These are phyloP conservation scores for Drosophila tristis DNA, from an alignment of 1,140 invertebrate genomes.

Conservation along the genomic window DNA sequence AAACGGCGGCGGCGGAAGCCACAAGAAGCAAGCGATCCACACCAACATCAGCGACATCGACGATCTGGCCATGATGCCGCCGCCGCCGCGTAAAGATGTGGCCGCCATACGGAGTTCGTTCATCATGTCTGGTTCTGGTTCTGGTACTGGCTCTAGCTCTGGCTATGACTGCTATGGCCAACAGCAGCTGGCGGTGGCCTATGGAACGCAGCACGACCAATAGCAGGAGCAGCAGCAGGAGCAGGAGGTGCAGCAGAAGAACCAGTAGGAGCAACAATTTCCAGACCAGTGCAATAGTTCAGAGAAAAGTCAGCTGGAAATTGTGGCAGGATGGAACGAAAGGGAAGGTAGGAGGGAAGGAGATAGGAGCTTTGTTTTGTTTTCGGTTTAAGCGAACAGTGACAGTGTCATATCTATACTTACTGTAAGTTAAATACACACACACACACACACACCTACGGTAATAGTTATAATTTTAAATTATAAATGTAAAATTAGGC, in stretches of 20 bases:
- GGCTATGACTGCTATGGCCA: slow-evolving; percentile 67
- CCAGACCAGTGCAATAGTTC: slow-evolving; percentile 73
- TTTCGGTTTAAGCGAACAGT: slow-evolving; percentile 67
- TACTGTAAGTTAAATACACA: slow-evolving; percentile 66
- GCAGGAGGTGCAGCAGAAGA: slow-evolving; percentile 17
- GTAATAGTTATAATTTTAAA: slow-evolving; percentile 68
- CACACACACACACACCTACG: slow-evolving; percentile 36
- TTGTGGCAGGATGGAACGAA: neutral
- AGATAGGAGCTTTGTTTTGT: slow-evolving; percentile 57
- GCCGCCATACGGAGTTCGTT: slow-evolving; percentile 23
- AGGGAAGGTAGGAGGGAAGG: slow-evolving; percentile 8
- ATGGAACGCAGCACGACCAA: slow-evolving; percentile 54
- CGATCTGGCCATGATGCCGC: slow-evolving; percentile 74
- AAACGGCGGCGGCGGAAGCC: slow-evolving; percentile 43
- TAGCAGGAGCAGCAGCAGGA: slow-evolving; percentile 20
- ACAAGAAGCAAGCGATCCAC: slow-evolving; percentile 38
- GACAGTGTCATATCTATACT: slow-evolving; percentile 82
- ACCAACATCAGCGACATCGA: slow-evolving; percentile 19
- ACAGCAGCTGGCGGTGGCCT: slow-evolving; percentile 63
- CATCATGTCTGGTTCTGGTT: slow-evolving; percentile 38
- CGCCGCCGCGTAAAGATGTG: slow-evolving; percentile 66
- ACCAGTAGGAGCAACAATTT: slow-evolving; percentile 28
- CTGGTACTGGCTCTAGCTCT: slow-evolving; percentile 30
- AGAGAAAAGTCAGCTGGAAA: slow-evolving; percentile 39
- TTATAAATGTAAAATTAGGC: slow-evolving; percentile 38